Evolutionary conservation across 1,140 invertebrate species (phyloP), one percentile per base, ranked within the genome.

Genomic region (Thereuonema tuberculata): DNA sequence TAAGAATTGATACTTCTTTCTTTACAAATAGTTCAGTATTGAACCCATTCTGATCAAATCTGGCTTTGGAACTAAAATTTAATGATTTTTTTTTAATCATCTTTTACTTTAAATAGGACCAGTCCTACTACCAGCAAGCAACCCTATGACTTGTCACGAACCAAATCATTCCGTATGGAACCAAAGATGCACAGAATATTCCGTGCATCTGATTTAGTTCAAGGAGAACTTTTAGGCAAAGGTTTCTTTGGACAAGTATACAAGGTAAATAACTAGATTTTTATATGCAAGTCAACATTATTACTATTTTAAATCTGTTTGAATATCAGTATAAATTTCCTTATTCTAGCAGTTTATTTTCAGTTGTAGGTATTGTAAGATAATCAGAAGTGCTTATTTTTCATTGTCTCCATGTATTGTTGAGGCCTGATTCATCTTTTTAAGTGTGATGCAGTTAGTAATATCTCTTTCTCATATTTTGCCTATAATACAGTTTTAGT

Each of bases 211-310:
- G 92, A 96, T 76, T 74, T 95, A 43, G 82, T 93, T 1, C 84
- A 87, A 75, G 91, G 91, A 28, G 88, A 93, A 71, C 76, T 95
- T 1, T 73, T 96, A 3, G 93, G 92, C 9, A 86, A 89, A 70
- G 92, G 92, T 23, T 95, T 94, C 75, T 96, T 94, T 71, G 92
- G 92, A 1, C 87, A 93, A 72, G 77, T 77, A n/a, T 67, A 71
- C 58, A 71, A 71, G 67, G 72, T 72, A 61, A 65, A 62, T 37
- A n/a, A 60, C 12, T 46, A 20, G n/a, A n/a, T n/a, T n/a, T n/a
- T n/a, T n/a, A n/a, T n/a, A n/a, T n/a, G n/a, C n/a, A n/a, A n/a
- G n/a, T n/a, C n/a, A n/a, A n/a, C n/a, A n/a, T n/a, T n/a, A n/a
- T n/a, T n/a, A n/a, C n/a, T n/a, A n/a, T n/a, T n/a, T n/a, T n/a